Base-by-base conservation (phyloP, 2,113 vertebrate genomes). In the Erinaceus europaeus region DNA sequence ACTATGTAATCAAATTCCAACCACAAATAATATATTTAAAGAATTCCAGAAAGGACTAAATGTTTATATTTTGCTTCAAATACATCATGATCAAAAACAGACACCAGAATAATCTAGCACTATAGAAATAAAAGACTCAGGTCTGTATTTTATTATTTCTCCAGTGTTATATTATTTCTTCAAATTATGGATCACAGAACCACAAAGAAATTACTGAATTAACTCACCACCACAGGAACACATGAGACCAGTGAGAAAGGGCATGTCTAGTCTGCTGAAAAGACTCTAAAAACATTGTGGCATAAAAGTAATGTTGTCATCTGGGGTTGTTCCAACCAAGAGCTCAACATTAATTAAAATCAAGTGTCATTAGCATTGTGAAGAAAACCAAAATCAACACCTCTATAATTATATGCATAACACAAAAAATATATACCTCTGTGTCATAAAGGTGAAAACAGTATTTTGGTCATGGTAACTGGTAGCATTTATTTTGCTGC, bases 51-150 rank as follows among this genome's bases (percentile, higher is more conserved):
- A 87, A 32, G 55, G 6, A 84, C n/a, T 55, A 40, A 5, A 72
- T 61, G 34, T 72, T 91, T 78, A 44, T 18, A 44, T 64, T 61
- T 52, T 79, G 53, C 68, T 86, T 79, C 25, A 48, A 79, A 67
- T 8, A 73, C 77, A 89, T 81, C 76, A 93, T 17, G 77, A 77
- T 50, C 52, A 92, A 79, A 89, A 88, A 38, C 15, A n/a, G 42
- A 55, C 9, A 65, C 27, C 64, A 59, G 11, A 84, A 90, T 57
- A 62, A 79, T 25, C 21, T 59, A 0, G 1, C 23, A 23, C 42
- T 85, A 21, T 14, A 34, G 36, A 73, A 77, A 77, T 61, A 34
- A 82, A 53, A 68, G 48, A 42, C 50, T 7, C 0, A 0, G n/a
- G 18, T 17, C 12, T 20, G 1, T 10, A 25, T 52, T 85, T 55